Percentiles rank a stretch among this genome's conserved stretches.
phyloP scores from a whole-genome alignment of 2,888 invertebrate genomes.

The Dasysyrphus tricinctus region DNA sequence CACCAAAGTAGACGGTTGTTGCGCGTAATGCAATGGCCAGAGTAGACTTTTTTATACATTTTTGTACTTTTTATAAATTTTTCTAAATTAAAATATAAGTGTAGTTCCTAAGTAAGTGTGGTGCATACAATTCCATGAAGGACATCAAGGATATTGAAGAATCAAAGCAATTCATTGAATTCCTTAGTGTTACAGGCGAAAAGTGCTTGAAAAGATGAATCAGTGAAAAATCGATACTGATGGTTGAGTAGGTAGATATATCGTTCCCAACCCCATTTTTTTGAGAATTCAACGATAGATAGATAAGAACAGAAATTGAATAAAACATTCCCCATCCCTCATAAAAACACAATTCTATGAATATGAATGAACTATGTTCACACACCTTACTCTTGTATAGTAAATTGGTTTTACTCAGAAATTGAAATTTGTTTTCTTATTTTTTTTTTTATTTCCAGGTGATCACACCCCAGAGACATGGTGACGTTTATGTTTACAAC shows the following conservation, averaged over 20 bases:
- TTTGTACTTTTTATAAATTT: constrained; percentile 70
- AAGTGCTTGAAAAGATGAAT: constrained; percentile 48
- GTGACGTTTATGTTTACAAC: constrained; percentile 90
- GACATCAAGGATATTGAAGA: constrained; percentile 4
- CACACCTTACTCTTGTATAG: constrained; percentile 38
- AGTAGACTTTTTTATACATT: constrained; percentile 62
- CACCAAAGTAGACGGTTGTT: constrained; percentile 70
- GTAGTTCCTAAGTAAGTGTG: constrained; percentile 60
- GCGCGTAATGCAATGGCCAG: constrained; percentile 66
- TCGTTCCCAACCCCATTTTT: constrained; percentile 43
- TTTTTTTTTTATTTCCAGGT: constrained; percentile 84
- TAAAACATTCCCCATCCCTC: constrained; percentile 13
- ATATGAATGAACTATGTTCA: constrained; percentile 59
- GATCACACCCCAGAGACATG: constrained; percentile 88
- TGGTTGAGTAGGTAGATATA: constrained; percentile 63
- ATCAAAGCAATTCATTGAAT: constrained; percentile 11
- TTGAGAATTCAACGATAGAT: constrained; percentile 27
- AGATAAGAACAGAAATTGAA: constrained; percentile 24
- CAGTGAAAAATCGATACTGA: constrained; percentile 74
- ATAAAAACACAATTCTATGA: constrained; percentile 28
- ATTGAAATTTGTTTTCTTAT: constrained; percentile 22
- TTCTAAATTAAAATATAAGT: constrained; percentile 64
- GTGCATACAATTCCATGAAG: constrained; percentile 9
- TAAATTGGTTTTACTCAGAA: constrained; percentile 63
- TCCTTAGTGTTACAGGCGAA: constrained; percentile 30